Base-by-base conservation (phyloP, 2,888 invertebrate species). In the Ceratothoa steindachneri region DNA sequence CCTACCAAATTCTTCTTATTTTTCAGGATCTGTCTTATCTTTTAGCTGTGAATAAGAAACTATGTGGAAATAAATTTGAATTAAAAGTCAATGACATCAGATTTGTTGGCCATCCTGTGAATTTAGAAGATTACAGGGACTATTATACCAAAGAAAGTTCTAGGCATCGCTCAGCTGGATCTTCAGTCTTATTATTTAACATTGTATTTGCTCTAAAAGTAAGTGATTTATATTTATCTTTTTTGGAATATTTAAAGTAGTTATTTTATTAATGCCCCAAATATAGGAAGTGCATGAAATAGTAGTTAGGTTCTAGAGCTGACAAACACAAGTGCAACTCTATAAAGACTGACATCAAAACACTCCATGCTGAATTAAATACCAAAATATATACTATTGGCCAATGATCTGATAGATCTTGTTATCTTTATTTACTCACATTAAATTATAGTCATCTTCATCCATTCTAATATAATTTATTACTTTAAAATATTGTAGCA, bases 61-160 rank as follows among this genome's bases (percentile, higher is more conserved):
- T 97, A 24, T 95, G 94, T 83, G 93, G 93, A 82, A 88, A 91
- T 79, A 95, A 95, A 84, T 95, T 97, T 86, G 96, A 96, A 84
- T 86, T 97, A 0, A 96, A 97, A 87, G 91, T 97, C 0, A 96
- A 97, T 85, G 95, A 97, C 87, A 93, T 97, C 0, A 87, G 96
- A 64, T 97, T 97, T 86, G 93, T 97, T 12, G 95, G 97, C 0
- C 96, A 95, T 85, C 97, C 97, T 0, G 93, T 94, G 0, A 84
- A 91, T 29, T 87, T 94, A 69, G 77, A 80, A 51, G 65, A 60
- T 24, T 60, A 60, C 27, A 60, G 24, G 24, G 27, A 24, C n/a
- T 22, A 60, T 60, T 60, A 60, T 24, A n/a, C 60, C n/a, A 3
- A n/a, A 12, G 60, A 60, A 24, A 60, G 30, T 66, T 29, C 28